Evolutionary conservation across 2,797 vertebrate genomes (phyloP).

Genomic region (Acanthurus leucopareius): DNA sequence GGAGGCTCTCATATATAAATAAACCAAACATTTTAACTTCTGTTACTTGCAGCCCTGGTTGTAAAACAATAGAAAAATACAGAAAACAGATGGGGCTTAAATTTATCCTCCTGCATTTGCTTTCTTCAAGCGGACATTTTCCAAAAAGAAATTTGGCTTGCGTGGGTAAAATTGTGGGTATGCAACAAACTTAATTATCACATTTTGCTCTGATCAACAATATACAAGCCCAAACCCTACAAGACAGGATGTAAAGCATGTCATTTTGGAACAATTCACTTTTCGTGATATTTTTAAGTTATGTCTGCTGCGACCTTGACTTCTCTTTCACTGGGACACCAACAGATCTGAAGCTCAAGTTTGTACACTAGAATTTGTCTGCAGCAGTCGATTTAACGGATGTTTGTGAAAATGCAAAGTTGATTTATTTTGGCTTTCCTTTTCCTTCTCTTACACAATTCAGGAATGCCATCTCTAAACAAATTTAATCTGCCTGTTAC

Average conservation of each 20-base stretch:
- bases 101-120: not conserved
- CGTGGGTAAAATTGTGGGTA: not conserved
- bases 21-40: too few relatives aligned
- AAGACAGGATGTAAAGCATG: not conserved
- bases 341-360: constrained; percentile 11
- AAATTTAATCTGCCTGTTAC: constrained; percentile 29
- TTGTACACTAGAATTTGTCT: not conserved
- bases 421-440: constrained; percentile 29
- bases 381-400: not conserved
- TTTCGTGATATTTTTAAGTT: not conserved
- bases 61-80: not conserved
- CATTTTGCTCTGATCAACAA: not conserved
- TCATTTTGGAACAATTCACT: not conserved
- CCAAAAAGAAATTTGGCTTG: not conserved
- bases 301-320: not conserved
- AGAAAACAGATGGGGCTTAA: not conserved
- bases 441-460: constrained; percentile 21
- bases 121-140: not conserved
- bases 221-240: not conserved
- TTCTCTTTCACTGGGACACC: not conserved
- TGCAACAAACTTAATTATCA: not conserved
- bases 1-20: too few relatives aligned
- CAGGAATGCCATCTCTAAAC: constrained; percentile 14
- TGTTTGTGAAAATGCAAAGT: constrained; percentile 19
- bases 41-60: not conserved